Percentiles rank a stretch among this genome's conserved stretches.
These are phyloP conservation scores for Maconellicoccus hirsutus DNA, from an alignment of 1,140 invertebrate genomes.

Conservation along the genomic window DNA sequence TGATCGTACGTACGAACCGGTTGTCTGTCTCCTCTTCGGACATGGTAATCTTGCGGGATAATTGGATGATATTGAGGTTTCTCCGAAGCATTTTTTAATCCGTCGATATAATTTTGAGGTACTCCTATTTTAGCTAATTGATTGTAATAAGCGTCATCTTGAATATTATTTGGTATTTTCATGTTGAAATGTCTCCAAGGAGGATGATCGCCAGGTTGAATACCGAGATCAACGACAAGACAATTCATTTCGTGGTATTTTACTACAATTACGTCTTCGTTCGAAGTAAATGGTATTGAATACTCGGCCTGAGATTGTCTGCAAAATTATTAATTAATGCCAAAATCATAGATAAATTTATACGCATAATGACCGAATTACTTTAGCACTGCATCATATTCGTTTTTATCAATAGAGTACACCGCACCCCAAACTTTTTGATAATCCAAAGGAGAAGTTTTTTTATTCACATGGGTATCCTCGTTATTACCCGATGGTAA, in stretches of 20 bases:
- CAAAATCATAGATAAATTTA: background rate
- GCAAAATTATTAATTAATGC: background rate
- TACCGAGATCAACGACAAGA: background rate
- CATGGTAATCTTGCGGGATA: background rate
- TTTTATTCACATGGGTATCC: background rate
- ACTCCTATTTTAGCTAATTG: background rate
- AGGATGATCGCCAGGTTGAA: background rate
- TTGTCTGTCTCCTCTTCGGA: background rate
- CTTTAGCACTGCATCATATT: background rate
- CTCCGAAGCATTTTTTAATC: background rate
- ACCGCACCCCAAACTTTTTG: background rate
- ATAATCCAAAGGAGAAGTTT: background rate
- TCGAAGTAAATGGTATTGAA: background rate
- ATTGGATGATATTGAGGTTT: background rate
- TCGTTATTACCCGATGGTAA: background rate
- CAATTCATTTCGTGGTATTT: background rate
- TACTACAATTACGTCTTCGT: background rate
- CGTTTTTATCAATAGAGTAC: background rate
- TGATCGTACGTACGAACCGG: background rate
- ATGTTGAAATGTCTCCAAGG: background rate
- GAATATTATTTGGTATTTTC: background rate
- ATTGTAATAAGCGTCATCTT: background rate
- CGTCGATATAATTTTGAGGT: background rate
- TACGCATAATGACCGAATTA: background rate
- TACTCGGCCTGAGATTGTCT: background rate